Evolutionary conservation across 1,140 invertebrate species (phyloP).

Genomic region (Ectropis grisescens): DNA sequence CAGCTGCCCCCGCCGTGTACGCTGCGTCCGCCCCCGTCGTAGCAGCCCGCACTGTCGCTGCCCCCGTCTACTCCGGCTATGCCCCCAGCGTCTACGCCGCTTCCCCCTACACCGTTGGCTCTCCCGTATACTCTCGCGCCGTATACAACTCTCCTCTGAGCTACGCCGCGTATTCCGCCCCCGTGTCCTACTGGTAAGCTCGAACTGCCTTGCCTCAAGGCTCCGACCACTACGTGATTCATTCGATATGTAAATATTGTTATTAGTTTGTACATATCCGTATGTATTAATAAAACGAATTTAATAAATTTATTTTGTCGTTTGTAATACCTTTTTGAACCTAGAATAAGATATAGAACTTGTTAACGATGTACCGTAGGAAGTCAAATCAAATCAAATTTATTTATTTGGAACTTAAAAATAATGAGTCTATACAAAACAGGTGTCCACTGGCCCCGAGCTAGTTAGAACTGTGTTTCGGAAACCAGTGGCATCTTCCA

Average conservation of each 20-base stretch:
- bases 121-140: constrained; percentile 5
- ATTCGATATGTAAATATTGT: constrained; percentile 29
- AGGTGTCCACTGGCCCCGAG: too few species aligned
- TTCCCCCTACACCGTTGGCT: constrained; percentile 7
- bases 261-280: constrained; percentile 27
- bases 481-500: too few species aligned
- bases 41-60: constrained; percentile 14
- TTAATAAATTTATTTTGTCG: too few species aligned
- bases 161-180: constrained; percentile 16
- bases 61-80: constrained; percentile 10
- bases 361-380: too few species aligned
- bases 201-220: constrained; percentile 3
- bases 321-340: too few species aligned
- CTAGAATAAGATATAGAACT: too few species aligned
- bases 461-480: too few species aligned
- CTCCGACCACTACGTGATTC: constrained; percentile 15
- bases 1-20: constrained; percentile 20
- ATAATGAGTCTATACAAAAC: too few species aligned
- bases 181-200: constrained; percentile 27
- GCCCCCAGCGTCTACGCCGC: constrained; percentile 12
- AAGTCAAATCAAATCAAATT: too few species aligned
- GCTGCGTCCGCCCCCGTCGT: constrained; percentile 8
- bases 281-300: constrained; percentile 21
- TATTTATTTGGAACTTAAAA: too few species aligned
- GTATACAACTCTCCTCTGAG: constrained; percentile 3